Conservation (phyloP, 2,888 invertebrate genomes). For the Sphaerophoria taeniata region DNA sequence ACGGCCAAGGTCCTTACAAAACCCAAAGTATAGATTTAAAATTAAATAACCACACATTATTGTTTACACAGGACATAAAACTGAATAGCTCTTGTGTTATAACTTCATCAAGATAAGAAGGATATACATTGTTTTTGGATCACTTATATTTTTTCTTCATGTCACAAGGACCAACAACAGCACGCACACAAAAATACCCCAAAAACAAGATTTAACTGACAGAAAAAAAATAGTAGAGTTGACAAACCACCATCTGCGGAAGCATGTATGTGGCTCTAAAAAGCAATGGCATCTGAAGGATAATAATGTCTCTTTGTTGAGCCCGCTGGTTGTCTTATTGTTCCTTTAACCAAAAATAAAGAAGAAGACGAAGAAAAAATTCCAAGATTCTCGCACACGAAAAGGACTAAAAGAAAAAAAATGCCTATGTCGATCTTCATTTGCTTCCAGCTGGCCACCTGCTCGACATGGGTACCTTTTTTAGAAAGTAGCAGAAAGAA, state of each 20-base stretch:
- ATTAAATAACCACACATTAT: slow-evolving; percentile 23
- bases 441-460: slow-evolving; percentile 43
- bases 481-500: slow-evolving; percentile 15
- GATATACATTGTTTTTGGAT: slow-evolving; percentile 47
- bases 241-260: slow-evolving; percentile 72
- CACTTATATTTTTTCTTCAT: slow-evolving; percentile 35
- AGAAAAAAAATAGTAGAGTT: slow-evolving; percentile 47
- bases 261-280: slow-evolving; percentile 18
- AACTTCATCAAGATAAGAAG: slow-evolving; percentile 33
- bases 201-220: slow-evolving; percentile 35
- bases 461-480: slow-evolving; percentile 31
- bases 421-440: slow-evolving; percentile 22
- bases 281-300: slow-evolving; percentile 25
- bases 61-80: slow-evolving; percentile 53
- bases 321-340: slow-evolving; percentile 42
- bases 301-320: slow-evolving; percentile 41
- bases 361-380: slow-evolving; percentile 39
- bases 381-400: slow-evolving; percentile 23
- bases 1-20: slow-evolving; percentile 41
- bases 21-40: neutral
- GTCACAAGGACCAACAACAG: slow-evolving; percentile 36
- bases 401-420: slow-evolving; percentile 19
- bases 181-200: slow-evolving; percentile 1
- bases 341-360: slow-evolving; percentile 15
- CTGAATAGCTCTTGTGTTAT: slow-evolving; percentile 40